Percentiles rank a stretch among this genome's conserved stretches.
Conservation (phyloP, 1,140 invertebrate genomes). For the Neotoxoptera formosana region DNA sequence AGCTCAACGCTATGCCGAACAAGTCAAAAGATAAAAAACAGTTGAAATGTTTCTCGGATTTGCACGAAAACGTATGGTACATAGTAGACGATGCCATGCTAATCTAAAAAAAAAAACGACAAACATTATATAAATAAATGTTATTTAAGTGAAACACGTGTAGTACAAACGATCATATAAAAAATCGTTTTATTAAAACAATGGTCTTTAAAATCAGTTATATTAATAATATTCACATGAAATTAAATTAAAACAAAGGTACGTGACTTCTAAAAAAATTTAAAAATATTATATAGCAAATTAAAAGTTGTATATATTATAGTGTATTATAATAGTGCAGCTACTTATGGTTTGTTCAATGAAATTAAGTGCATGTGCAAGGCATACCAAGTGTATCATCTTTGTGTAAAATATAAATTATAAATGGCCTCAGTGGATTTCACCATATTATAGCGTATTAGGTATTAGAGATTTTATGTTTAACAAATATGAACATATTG, state of each 20-base stretch:
- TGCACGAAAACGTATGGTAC: constrained; percentile 94
- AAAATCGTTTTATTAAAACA: neutral
- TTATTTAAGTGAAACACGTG: neutral
- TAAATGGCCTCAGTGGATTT: too few relatives aligned
- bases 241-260: too few relatives aligned
- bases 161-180: neutral
- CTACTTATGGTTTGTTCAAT: too few relatives aligned
- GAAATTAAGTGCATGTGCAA: too few relatives aligned
- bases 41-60: constrained; percentile 85
- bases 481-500: too few relatives aligned
- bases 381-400: too few relatives aligned
- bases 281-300: neutral
- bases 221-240: too few relatives aligned
- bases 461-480: too few relatives aligned
- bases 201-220: neutral
- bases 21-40: constrained; percentile 90
- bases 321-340: too few relatives aligned
- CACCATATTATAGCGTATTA: too few relatives aligned
- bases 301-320: neutral
- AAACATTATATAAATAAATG: neutral
- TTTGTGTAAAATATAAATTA: too few relatives aligned
- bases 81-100: constrained; percentile 92
- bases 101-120: constrained; percentile 70
- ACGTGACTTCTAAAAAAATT: neutral
- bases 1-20: constrained; percentile 89